A percentile compares a stretch with the other conserved stretches of the same genome.
phyloP scores from a whole-genome alignment of 2,888 invertebrate genomes.

The Drosophila niveifrons region DNA sequence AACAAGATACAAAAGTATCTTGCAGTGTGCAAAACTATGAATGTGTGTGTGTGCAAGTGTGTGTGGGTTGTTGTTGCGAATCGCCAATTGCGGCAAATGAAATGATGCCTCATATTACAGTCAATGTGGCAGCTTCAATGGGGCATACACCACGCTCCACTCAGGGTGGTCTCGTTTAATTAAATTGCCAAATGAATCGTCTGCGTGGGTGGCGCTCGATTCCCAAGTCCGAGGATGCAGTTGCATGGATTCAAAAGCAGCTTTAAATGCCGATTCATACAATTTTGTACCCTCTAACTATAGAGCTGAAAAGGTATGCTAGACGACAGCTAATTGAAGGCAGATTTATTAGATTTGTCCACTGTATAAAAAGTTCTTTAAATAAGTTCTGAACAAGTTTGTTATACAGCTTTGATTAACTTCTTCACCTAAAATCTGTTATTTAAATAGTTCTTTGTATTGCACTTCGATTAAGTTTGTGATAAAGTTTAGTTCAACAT shows the following conservation, averaged over 20 bases:
- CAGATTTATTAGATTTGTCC: no score
- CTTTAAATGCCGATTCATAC: slow-evolving; percentile 6
- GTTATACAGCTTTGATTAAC: no score
- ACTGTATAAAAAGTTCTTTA: no score
- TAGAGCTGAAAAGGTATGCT: background rate
- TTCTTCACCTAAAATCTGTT: background rate
- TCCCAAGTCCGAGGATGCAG: background rate
- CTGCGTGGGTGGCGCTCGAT: slow-evolving; percentile 49
- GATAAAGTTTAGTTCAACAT: no score
- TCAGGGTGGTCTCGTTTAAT: slow-evolving; percentile 73
- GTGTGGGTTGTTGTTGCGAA: slow-evolving; percentile 11
- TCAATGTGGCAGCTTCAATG: slow-evolving; percentile 21
- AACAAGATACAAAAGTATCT: slow-evolving; percentile 58
- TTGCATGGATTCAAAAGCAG: slow-evolving; percentile 2
- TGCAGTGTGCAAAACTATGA: slow-evolving; percentile 4
- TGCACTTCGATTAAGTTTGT: no score
- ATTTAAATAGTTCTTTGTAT: background rate
- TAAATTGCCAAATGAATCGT: slow-evolving; percentile 65
- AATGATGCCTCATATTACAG: slow-evolving; percentile 41
- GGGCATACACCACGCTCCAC: slow-evolving; percentile 22
- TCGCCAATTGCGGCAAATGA: slow-evolving; percentile 18
- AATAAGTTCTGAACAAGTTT: no score
- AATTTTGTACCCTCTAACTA: background rate
- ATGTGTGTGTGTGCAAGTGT: background rate
- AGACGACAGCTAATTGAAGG: no score